Evolutionary conservation across 2,797 vertebrate species (phyloP).

Genomic region (Heterohyrax brucei): DNA sequence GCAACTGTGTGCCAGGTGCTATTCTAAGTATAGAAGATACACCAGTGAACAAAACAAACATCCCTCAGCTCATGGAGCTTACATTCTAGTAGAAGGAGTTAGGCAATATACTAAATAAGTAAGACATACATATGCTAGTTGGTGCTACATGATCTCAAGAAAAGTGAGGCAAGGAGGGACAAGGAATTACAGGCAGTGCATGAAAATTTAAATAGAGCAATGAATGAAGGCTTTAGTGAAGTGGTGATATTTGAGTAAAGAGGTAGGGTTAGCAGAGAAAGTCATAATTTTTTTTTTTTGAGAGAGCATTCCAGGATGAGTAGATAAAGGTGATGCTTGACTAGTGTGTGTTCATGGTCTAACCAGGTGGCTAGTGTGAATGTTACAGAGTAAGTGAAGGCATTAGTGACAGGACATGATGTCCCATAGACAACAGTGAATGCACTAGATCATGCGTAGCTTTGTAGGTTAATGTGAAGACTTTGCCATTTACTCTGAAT

Average conservation of each 20-base stretch:
- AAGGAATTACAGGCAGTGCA: neutral
- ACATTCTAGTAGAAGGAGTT: neutral
- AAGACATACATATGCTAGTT: neutral
- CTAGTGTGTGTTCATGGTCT: neutral
- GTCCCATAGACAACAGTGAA: neutral
- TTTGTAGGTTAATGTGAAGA: neutral
- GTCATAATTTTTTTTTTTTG: neutral
- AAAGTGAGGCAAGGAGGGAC: neutral
- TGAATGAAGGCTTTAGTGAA: neutral
- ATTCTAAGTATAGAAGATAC: neutral
- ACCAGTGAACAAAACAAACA: neutral
- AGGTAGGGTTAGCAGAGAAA: neutral
- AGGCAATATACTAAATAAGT: neutral
- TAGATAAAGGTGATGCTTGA: neutral
- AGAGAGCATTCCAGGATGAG: neutral
- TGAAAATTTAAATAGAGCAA: neutral
- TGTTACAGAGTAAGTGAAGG: neutral
- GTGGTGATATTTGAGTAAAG: slow-evolving; percentile 4
- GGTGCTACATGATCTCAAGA: neutral
- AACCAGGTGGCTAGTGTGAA: neutral
- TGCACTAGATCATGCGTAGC: neutral
- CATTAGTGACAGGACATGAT: neutral
- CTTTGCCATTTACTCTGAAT: neutral
- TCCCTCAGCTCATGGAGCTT: neutral
- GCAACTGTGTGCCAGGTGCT: neutral